phyloP scores from a whole-genome alignment of 1,140 invertebrate species.

The Gryllus bimaculatus region DNA sequence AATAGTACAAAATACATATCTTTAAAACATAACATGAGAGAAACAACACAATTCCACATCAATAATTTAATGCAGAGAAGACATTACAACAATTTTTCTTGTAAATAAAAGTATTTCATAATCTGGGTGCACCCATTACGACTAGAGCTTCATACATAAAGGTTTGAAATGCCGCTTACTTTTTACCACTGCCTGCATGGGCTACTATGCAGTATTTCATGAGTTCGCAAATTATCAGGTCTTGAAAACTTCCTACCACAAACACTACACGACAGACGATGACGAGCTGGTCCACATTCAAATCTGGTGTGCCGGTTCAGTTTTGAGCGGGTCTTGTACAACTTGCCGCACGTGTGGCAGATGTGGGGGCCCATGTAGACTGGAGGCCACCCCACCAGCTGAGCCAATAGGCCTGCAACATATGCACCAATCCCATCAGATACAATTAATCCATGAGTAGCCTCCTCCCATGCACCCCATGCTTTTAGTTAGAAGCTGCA shows the following conservation, averaged over 20 bases:
- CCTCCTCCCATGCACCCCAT: neutral
- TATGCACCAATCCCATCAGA: neutral
- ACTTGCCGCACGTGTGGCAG: constrained; percentile 48
- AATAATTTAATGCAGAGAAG: no score
- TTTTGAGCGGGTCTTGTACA: constrained; percentile 46
- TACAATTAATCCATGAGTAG: neutral
- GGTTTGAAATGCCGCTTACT: neutral
- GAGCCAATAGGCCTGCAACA: neutral
- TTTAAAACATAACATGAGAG: neutral
- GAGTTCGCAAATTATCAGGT: constrained; percentile 15
- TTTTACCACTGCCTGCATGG: neutral
- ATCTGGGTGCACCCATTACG: neutral
- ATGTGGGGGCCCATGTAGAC: constrained; percentile 24
- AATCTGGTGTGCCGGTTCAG: constrained; percentile 41
- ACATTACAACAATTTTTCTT: no score
- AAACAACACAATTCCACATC: neutral
- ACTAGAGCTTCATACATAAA: neutral
- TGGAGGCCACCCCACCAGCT: neutral
- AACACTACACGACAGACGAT: constrained; percentile 11
- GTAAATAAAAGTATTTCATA: neutral
- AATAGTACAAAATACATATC: neutral
- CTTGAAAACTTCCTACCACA: constrained; percentile 15
- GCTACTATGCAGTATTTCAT: neutral
- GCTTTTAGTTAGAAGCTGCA: neutral
- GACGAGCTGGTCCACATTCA: constrained; percentile 35